Conservation (phyloP, 1,140 invertebrate species). For the Matsumurasca onukii region DNA sequence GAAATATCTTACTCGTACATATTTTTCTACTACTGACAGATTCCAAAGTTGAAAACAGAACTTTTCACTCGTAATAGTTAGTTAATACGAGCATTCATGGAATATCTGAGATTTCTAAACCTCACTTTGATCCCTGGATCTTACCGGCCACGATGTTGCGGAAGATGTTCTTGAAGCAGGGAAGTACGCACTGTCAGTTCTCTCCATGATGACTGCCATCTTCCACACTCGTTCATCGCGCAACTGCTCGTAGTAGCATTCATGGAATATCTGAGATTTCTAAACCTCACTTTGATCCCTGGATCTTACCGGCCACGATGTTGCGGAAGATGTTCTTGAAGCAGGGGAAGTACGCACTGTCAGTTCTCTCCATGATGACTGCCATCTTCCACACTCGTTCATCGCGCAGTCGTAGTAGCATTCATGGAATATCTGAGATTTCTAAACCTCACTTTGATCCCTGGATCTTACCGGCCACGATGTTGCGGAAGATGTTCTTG, state of each 20-base stretch:
- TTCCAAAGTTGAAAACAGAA: no score
- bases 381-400: conserved; percentile 88
- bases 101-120: no score
- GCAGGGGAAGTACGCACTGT: conserved; percentile 91
- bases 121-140: no score
- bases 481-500: conserved; percentile 77
- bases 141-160: conserved; percentile 74
- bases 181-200: conserved; percentile 90
- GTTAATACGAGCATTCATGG: no score
- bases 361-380: conserved; percentile 81
- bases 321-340: conserved; percentile 84
- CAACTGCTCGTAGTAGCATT: conserved; percentile 90
- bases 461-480: conserved; percentile 69
- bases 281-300: no score
- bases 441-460: no score
- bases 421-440: no score
- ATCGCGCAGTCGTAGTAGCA: conserved; percentile 77
- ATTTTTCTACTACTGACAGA: no score
- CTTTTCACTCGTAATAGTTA: no score
- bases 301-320: conserved; percentile 69
- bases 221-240: conserved; percentile 78
- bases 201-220: conserved; percentile 89
- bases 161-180: conserved; percentile 82
- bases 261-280: no score
- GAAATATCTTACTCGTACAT: no score